These are phyloP conservation scores for Habrosyne pyritoides DNA, from an alignment of 2,888 invertebrate species.

Conservation along the genomic window DNA sequence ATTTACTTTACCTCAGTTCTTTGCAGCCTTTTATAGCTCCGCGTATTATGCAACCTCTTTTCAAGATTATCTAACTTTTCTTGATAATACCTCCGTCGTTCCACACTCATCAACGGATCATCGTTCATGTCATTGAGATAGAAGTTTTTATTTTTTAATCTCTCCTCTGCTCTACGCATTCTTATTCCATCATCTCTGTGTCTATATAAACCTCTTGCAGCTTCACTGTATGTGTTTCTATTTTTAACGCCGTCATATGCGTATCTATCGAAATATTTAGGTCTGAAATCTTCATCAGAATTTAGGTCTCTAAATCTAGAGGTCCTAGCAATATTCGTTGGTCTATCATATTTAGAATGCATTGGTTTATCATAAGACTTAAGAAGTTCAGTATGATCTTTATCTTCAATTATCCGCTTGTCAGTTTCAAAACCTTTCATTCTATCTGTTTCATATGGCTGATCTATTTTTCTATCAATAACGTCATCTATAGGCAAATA, in stretches of 20 bases:
- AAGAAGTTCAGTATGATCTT: background rate
- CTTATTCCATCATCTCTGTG: conserved; percentile 20
- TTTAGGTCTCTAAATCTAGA: conserved; percentile 6
- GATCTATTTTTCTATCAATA: background rate
- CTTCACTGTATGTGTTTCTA: conserved; percentile 9
- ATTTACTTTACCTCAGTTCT: conserved; percentile 38
- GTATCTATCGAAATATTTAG: conserved; percentile 16
- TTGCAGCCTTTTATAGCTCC: conserved; percentile 26
- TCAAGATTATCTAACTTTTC: conserved; percentile 59
- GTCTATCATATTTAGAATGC: background rate
- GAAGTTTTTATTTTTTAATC: conserved; percentile 19
- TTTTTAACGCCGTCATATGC: conserved; percentile 14
- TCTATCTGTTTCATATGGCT: background rate
- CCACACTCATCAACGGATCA: conserved; percentile 40
- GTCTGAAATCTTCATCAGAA: conserved; percentile 12
- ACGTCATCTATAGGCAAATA: background rate
- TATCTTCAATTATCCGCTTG: background rate
- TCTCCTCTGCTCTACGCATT: conserved; percentile 16
- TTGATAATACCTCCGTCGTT: conserved; percentile 62
- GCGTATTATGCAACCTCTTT: conserved; percentile 39
- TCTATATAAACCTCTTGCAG: conserved; percentile 22
- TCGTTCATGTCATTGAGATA: conserved; percentile 22
- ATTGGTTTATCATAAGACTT: background rate
- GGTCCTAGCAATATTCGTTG: conserved; percentile 9
- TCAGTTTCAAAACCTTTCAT: background rate